phyloP scores from a whole-genome alignment of 2,113 vertebrate species.

The Uria lomvia region DNA sequence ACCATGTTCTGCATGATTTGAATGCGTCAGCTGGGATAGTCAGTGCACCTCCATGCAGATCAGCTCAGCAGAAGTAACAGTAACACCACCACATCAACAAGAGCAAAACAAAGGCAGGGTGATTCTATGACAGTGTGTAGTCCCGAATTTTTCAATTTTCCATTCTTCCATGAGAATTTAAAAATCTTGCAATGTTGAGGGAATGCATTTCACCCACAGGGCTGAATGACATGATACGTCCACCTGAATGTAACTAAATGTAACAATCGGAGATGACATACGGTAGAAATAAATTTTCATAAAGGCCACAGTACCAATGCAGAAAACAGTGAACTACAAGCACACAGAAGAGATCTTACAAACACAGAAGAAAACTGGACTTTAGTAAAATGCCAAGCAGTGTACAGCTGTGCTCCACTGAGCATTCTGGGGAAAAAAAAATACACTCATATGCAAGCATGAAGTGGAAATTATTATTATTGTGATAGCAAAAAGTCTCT shows the following conservation, averaged over 20 bases:
- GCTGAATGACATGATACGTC: background rate
- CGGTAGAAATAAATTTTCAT: background rate
- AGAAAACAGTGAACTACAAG: background rate
- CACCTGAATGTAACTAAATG: background rate
- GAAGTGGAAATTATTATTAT: background rate
- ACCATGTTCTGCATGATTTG: background rate
- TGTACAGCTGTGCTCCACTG: background rate
- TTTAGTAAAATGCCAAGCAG: background rate
- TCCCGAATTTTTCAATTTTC: background rate
- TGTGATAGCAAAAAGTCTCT: background rate
- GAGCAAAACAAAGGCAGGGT: background rate
- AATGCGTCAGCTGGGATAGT: background rate
- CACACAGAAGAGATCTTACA: background rate
- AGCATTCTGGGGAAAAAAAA: background rate
- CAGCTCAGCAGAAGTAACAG: background rate
- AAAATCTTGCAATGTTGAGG: background rate
- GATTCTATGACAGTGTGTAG: background rate
- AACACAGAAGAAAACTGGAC: background rate
- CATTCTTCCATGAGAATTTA: background rate
- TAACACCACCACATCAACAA: background rate
- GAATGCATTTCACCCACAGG: background rate
- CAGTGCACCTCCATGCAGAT: background rate
- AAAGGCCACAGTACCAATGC: background rate
- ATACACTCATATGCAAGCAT: background rate
- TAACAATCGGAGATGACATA: background rate